Evolutionary conservation across 2,113 vertebrate species (phyloP), one percentile per base, ranked within the genome.

Genomic region (Synchiropus splendidus): DNA sequence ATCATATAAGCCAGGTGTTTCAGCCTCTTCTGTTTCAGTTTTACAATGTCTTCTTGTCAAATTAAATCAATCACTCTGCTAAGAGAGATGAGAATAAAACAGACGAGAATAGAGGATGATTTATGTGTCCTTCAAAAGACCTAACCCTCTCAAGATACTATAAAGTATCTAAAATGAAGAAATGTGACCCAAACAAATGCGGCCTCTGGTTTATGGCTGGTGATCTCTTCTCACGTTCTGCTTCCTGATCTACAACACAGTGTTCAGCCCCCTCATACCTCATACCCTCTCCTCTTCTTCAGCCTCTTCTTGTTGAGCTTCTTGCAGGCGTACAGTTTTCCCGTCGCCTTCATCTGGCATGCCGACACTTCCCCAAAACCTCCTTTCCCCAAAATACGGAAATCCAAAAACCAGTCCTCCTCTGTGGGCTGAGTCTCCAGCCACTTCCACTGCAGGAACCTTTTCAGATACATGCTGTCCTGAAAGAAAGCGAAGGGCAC

Each of bases 321-420:
- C 67, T 94, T 92, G 76, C 88, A 91, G 41, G 89, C 90, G n/a
- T 94, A 92, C 82, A 92, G 89, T 74, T 92, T 91, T 9, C 91
- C 90, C 0, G 89, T 89, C 64, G 80, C 88, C 64, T 79, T 94
- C 61, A 84, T 91, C 56, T 92, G 90, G 51, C 82, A 85, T 13
- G 89, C 90, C 62, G 89, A 95, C 30, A 94, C 90, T 85, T 95
- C 89, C 34, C 89, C 89, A 10, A 92, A 92, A 9, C 89, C 88
- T 0, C 89, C 89, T 61, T 88, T 90, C 0, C 89, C 90, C 54
- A 92, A 61, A 10, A 92, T 73, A 40, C 89, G 80, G 37, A 94
- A 92, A 42, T 94, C 90, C 54, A 82, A 32, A 53, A 94, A 92
- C 89, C 89, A 92, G n/a, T 94, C 92, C 14, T 88, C 87, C 3